A percentile compares a stretch with the other conserved stretches of the same genome.
Conservation (phyloP, 2,888 invertebrate genomes). For the Phengaris alcon region DNA sequence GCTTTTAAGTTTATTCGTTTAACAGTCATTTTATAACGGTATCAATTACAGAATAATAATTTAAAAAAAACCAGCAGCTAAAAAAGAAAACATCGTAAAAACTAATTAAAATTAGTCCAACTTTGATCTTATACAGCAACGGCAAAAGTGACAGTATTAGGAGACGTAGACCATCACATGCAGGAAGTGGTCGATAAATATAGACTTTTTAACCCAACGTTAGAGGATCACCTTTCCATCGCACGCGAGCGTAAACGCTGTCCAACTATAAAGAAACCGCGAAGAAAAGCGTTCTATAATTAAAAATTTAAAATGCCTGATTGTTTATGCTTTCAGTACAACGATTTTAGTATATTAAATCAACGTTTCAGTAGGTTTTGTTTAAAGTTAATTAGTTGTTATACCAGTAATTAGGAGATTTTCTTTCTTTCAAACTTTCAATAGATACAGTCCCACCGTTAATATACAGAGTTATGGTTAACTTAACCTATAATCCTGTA, state of each 20-base stretch:
- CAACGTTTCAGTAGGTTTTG: no score
- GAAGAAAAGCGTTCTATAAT: constrained; percentile 16
- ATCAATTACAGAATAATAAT: neutral
- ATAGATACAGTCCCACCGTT: no score
- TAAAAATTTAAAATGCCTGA: neutral
- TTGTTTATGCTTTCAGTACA: no score
- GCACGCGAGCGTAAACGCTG: constrained; percentile 15
- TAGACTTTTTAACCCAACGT: constrained; percentile 43
- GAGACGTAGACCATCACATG: constrained; percentile 25
- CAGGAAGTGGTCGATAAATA: constrained; percentile 57
- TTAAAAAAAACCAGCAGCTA: neutral
- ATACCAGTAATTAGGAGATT: no score
- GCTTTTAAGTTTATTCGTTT: neutral
- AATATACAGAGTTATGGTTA: no score
- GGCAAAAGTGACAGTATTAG: neutral
- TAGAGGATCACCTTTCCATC: constrained; percentile 29
- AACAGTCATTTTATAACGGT: neutral
- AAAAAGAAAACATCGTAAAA: neutral
- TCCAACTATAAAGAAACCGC: constrained; percentile 21
- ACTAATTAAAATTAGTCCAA: constrained; percentile 18
- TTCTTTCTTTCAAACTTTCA: no score
- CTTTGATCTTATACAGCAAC: constrained; percentile 18
- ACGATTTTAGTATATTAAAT: no score
- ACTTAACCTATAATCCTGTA: no score
- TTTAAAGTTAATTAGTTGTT: no score